Evolutionary conservation across 1,140 invertebrate genomes (phyloP).

Genomic region (Drosophila lowei): DNA sequence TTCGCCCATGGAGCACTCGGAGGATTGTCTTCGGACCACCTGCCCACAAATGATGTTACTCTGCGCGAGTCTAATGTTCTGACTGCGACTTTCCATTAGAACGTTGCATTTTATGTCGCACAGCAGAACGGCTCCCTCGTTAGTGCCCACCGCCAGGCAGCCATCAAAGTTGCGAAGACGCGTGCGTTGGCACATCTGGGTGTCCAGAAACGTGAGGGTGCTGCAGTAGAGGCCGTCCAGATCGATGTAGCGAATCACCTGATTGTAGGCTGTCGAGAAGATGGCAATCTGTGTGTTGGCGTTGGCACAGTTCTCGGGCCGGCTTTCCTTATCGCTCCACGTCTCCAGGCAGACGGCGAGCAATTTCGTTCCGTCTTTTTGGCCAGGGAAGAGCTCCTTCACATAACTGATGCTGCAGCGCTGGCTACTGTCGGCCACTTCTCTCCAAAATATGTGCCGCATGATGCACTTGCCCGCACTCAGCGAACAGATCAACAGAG

Average conservation of each 20-base stretch:
- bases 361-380: background rate
- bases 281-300: slow-evolving; percentile 37
- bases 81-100: background rate
- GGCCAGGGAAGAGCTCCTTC: slow-evolving; percentile 30
- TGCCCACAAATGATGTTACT: background rate
- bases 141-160: slow-evolving; percentile 65
- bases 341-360: slow-evolving; percentile 48
- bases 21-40: background rate
- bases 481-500: slow-evolving; percentile 39
- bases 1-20: background rate
- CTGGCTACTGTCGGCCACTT: background rate
- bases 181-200: slow-evolving; percentile 22
- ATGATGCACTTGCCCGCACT: slow-evolving; percentile 38
- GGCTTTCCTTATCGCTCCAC: slow-evolving; percentile 5
- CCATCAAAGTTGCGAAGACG: slow-evolving; percentile 54
- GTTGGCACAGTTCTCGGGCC: background rate
- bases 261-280: slow-evolving; percentile 33
- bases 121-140: slow-evolving; percentile 52
- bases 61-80: background rate
- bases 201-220: slow-evolving; percentile 38
- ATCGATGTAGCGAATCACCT: slow-evolving; percentile 53
- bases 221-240: slow-evolving; percentile 19
- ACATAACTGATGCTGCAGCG: slow-evolving; percentile 41
- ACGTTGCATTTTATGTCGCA: slow-evolving; percentile 54
- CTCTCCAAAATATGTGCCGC: slow-evolving; percentile 42